Conservation (phyloP, 1,140 invertebrate genomes). For the Catajapyx aquilonaris region DNA sequence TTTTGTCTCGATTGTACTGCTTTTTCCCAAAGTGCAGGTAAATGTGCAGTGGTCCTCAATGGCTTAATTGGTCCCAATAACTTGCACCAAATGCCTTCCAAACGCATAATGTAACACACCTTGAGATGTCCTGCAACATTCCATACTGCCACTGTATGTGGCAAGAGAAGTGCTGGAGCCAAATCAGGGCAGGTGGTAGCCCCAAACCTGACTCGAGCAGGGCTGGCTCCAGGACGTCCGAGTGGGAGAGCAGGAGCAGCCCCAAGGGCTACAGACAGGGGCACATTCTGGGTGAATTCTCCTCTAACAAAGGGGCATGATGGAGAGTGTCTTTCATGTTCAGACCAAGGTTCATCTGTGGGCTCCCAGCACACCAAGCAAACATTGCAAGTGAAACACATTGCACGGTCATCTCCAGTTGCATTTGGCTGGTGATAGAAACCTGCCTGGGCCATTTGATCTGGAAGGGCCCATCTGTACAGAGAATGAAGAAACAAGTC, state of each 20-base stretch:
- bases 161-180: conserved; percentile 33
- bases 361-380: conserved; percentile 90
- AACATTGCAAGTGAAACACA: conserved; percentile 86
- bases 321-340: conserved; percentile 82
- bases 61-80: too few relatives aligned
- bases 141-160: conserved; percentile 41
- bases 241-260: conserved; percentile 49
- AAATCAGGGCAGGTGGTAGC: conserved; percentile 37
- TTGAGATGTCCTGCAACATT: conserved; percentile 50
- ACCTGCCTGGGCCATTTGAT: conserved; percentile 87
- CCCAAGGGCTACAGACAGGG: conserved; percentile 69
- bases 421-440: conserved; percentile 84
- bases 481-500: too few relatives aligned
- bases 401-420: conserved; percentile 71
- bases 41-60: too few relatives aligned
- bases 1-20: too few relatives aligned
- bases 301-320: conserved; percentile 81
- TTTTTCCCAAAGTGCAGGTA: too few relatives aligned
- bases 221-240: conserved; percentile 31
- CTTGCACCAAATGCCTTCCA: too few relatives aligned
- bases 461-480: conserved; percentile 85
- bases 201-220: conserved; percentile 43
- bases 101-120: too few relatives aligned
- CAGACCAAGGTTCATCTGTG: conserved; percentile 83
- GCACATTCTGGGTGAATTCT: conserved; percentile 87